Percentiles rank a stretch among this genome's conserved stretches.
Evolutionary conservation across 2,797 vertebrate species (phyloP).

Genomic region (Discoglossus pictus): DNA sequence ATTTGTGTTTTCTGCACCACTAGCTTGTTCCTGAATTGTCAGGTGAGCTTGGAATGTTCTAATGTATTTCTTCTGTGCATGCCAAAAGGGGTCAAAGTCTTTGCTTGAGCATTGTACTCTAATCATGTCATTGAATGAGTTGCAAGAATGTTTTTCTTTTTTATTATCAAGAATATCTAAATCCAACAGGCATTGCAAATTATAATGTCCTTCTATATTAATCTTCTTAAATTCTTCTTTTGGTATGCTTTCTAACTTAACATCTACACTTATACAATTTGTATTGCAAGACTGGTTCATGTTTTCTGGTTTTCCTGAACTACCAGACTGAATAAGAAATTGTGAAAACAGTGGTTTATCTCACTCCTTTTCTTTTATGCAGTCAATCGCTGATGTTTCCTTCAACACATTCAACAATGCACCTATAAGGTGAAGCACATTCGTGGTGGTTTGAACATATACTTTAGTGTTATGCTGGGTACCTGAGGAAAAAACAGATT

Average conservation of each 20-base stretch:
- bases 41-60: conserved; percentile 7
- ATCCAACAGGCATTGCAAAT: background rate
- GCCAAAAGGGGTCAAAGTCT: conserved; percentile 30
- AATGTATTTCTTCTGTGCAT: background rate
- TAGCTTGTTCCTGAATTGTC: background rate
- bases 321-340: no score
- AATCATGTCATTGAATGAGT: background rate
- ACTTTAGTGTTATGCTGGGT: no score
- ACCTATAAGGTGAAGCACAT: no score
- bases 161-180: background rate
- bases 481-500: no score
- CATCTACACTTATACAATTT: background rate
- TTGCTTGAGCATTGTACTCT: background rate
- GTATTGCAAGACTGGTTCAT: no score
- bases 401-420: no score
- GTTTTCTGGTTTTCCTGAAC: no score
- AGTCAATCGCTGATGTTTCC: no score
- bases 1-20: conserved; percentile 5
- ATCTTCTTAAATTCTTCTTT: conserved; percentile 8
- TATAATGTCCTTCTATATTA: background rate
- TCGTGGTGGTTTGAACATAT: no score
- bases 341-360: no score
- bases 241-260: background rate
- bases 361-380: no score
- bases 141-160: background rate